These are phyloP conservation scores for Cryptus viduatorius DNA, from an alignment of 2,888 invertebrate species.

Conservation along the genomic window DNA sequence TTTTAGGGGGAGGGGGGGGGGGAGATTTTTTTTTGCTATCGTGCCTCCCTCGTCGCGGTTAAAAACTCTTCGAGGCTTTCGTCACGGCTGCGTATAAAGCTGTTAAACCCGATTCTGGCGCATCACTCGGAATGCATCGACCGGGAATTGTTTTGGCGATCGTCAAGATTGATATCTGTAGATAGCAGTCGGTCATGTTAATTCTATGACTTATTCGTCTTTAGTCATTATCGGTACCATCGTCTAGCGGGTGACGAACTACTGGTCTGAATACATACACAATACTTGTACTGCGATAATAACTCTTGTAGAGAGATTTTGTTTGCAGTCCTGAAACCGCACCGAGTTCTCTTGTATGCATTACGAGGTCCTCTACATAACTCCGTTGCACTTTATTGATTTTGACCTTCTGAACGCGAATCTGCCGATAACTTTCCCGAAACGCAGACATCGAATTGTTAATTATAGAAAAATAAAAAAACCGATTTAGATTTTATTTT, in stretches of 20 bases:
- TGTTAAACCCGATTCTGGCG: constrained; percentile 1
- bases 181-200: neutral
- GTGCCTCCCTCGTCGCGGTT: constrained; percentile 39
- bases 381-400: too few relatives aligned
- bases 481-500: too few relatives aligned
- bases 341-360: too few relatives aligned
- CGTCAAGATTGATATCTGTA: neutral
- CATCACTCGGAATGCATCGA: constrained; percentile 18
- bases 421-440: too few relatives aligned
- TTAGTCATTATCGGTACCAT: constrained; percentile 1
- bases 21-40: constrained; percentile 17
- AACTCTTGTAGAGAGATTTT: too few relatives aligned
- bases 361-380: too few relatives aligned
- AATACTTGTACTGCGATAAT: neutral
- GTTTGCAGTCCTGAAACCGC: too few relatives aligned
- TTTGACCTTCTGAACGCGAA: too few relatives aligned
- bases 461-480: too few relatives aligned
- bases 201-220: constrained; percentile 9
- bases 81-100: neutral
- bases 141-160: constrained; percentile 9
- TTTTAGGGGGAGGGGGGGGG: too few relatives aligned
- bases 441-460: too few relatives aligned
- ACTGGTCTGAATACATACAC: neutral
- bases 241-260: neutral
- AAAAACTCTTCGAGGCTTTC: constrained; percentile 7